These are phyloP conservation scores for Hypomecis punctinalis DNA, from an alignment of 2,888 invertebrate genomes.

Conservation along the genomic window DNA sequence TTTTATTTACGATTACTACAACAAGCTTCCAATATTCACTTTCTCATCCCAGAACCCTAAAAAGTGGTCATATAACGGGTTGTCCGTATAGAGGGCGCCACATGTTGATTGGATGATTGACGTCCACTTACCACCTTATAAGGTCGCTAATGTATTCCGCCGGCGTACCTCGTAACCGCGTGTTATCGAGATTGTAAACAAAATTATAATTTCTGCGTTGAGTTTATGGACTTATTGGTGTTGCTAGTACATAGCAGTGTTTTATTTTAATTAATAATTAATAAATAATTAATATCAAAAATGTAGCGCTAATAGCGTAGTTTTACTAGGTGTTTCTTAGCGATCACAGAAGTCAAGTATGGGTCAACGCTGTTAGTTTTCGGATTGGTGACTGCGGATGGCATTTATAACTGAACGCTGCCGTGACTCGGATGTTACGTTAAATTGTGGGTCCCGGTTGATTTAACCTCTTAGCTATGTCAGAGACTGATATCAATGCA, in stretches of 20 bases:
- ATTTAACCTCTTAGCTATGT: no score
- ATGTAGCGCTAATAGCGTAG: no score
- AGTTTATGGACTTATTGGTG: constrained; percentile 32
- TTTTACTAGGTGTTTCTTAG: no score
- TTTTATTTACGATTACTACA: constrained; percentile 6
- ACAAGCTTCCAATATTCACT: constrained; percentile 7
- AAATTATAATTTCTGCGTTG: constrained; percentile 43
- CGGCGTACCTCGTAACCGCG: constrained; percentile 53
- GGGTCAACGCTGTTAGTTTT: no score
- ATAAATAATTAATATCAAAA: no score
- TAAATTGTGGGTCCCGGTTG: no score
- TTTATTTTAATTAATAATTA: no score
- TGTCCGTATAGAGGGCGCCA: constrained; percentile 52
- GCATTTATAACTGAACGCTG: no score
- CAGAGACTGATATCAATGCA: no score
- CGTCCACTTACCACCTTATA: constrained; percentile 52
- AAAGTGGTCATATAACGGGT: constrained; percentile 29
- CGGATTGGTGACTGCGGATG: no score
- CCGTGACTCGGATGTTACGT: no score
- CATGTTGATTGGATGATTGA: constrained; percentile 79
- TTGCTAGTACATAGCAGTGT: constrained; percentile 1
- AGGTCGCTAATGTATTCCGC: constrained; percentile 57
- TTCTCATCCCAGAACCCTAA: constrained; percentile 38
- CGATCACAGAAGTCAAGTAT: no score
- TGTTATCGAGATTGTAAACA: constrained; percentile 68